Conservation (phyloP, 2,797 vertebrate genomes). For the Coranthus polyacanthus region DNA sequence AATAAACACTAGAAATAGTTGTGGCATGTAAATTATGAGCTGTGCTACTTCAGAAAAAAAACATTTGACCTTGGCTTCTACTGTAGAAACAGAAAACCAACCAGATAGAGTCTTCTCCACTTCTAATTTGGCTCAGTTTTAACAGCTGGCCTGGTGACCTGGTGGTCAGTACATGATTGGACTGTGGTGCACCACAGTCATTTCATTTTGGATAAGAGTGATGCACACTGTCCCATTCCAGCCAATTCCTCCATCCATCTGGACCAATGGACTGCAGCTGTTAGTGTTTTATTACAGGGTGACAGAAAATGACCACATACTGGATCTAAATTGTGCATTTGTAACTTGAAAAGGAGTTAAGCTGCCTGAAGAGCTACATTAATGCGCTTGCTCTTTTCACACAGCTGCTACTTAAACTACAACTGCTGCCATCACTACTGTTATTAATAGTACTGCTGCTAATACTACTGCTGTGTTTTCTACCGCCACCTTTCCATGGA, state of each 20-base stretch:
- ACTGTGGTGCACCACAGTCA: constrained; percentile 43
- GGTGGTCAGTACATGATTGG: constrained; percentile 32
- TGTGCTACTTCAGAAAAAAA: no score
- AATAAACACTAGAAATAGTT: no score
- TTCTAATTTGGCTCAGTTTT: constrained; percentile 24
- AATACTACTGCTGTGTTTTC: neutral
- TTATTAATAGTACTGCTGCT: neutral
- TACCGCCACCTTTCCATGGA: no score
- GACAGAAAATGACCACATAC: constrained; percentile 15
- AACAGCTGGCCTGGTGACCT: constrained; percentile 58
- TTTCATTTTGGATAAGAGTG: constrained; percentile 38
- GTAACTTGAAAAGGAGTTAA: constrained; percentile 4
- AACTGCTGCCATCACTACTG: no score
- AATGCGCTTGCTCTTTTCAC: neutral
- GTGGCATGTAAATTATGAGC: no score
- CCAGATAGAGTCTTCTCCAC: neutral
- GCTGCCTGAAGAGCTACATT: neutral
- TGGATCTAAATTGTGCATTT: neutral
- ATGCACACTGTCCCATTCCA: constrained; percentile 1
- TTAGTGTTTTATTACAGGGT: constrained; percentile 25
- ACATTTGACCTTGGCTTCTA: constrained; percentile 10
- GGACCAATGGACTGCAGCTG: constrained; percentile 20
- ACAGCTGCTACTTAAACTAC: neutral
- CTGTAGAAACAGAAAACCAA: constrained; percentile 17
- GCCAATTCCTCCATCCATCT: constrained; percentile 40